phyloP scores from a whole-genome alignment of 2,888 invertebrate species.

The Ganaspis brasiliensis region DNA sequence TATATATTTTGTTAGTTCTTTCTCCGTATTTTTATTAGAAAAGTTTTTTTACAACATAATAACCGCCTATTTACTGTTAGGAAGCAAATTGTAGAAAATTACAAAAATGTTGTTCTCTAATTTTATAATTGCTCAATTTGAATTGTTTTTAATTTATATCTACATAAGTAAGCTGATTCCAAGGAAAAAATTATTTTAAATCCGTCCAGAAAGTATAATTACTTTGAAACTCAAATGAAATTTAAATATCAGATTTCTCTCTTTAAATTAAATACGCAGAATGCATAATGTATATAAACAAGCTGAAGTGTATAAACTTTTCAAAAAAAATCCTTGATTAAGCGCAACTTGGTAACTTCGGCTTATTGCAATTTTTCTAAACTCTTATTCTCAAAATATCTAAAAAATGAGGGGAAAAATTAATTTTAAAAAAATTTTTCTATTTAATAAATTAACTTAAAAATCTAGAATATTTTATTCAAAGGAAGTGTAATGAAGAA shows the following conservation, averaged over 20 bases:
- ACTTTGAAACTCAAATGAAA: constrained; percentile 11
- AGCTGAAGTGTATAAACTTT: background rate
- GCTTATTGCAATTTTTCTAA: background rate
- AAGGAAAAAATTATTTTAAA: background rate
- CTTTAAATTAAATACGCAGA: constrained; percentile 12
- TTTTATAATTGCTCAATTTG: background rate
- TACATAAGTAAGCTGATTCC: background rate
- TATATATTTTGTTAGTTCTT: too few relatives aligned
- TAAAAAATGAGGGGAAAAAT: too few relatives aligned
- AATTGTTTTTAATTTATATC: background rate
- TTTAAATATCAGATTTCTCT: constrained; percentile 17
- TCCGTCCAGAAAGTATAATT: background rate
- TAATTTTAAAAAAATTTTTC: too few relatives aligned
- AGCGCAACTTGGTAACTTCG: background rate
- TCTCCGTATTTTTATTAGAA: too few relatives aligned
- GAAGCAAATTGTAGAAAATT: too few relatives aligned
- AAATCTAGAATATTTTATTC: too few relatives aligned
- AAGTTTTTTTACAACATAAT: too few relatives aligned
- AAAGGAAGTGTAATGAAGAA: too few relatives aligned
- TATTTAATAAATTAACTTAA: too few relatives aligned
- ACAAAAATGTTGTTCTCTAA: too few relatives aligned
- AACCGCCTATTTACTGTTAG: too few relatives aligned
- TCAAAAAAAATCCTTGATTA: background rate
- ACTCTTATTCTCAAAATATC: background rate
- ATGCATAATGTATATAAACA: constrained; percentile 9